Evolutionary conservation across 2,113 vertebrate species (phyloP).

Genomic region (Rhea americana): DNA sequence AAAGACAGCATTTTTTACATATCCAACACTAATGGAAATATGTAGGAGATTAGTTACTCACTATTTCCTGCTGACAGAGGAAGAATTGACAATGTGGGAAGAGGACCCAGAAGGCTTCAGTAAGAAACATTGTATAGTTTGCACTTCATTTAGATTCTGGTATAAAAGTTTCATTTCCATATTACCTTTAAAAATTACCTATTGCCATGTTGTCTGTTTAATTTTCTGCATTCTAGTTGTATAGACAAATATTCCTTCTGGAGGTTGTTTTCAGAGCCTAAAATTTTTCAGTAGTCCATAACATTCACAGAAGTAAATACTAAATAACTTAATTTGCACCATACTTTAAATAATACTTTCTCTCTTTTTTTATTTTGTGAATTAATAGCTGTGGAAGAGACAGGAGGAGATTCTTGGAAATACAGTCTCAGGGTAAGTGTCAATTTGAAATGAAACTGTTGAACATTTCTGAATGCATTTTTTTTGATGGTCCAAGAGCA

Average conservation of each 20-base stretch:
- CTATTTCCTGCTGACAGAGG: conserved; percentile 93
- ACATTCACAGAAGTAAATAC: background rate
- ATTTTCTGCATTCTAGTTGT: background rate
- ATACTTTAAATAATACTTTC: background rate
- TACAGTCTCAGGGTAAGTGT: conserved; percentile 93
- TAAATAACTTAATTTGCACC: background rate
- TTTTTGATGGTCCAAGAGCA: background rate
- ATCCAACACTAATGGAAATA: conserved; percentile 92
- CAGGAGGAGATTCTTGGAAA: conserved; percentile 98
- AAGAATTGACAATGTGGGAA: conserved; percentile 97
- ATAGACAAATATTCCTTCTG: background rate
- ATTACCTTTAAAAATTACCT: background rate
- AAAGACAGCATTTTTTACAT: conserved; percentile 94
- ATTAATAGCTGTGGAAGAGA: conserved; percentile 90
- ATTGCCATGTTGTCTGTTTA: background rate
- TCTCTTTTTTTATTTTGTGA: conserved; percentile 25
- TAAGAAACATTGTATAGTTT: conserved; percentile 70
- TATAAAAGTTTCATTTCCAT: background rate
- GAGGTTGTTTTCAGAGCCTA: background rate
- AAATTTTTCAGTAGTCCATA: background rate
- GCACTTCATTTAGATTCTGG: background rate
- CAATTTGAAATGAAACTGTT: background rate
- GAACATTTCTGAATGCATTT: background rate
- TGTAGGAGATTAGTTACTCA: conserved; percentile 93
- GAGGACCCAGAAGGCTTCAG: conserved; percentile 98